Conservation (phyloP, 2,888 invertebrate genomes). For the Drosophila pullipes region DNA sequence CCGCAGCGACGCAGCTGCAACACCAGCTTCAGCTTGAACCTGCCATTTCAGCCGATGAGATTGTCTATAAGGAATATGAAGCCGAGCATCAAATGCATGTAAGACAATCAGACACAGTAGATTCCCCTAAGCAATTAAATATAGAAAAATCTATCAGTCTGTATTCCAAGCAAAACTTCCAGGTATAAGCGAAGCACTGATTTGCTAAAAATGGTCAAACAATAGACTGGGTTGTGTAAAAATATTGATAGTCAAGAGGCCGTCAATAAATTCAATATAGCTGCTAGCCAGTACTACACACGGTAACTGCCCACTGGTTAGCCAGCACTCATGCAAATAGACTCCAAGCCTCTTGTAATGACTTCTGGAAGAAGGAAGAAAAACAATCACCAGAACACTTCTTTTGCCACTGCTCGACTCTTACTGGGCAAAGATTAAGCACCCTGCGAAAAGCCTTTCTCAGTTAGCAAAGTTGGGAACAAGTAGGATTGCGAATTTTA, state of each 20-base stretch:
- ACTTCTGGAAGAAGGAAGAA: neutral
- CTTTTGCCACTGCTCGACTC: neutral
- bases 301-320: neutral
- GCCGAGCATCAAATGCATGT: constrained; percentile 98
- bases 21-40: constrained; percentile 52
- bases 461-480: neutral
- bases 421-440: neutral
- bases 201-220: neutral
- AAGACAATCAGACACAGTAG: constrained; percentile 28
- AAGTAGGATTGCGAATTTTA: neutral
- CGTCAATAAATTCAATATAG: neutral
- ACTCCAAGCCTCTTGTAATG: neutral
- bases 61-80: constrained; percentile 91
- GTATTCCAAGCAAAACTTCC: neutral
- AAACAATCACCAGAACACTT: neutral
- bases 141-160: neutral
- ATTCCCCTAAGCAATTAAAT: neutral
- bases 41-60: constrained; percentile 76
- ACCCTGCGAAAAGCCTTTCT: neutral
- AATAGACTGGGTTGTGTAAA: neutral
- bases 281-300: neutral
- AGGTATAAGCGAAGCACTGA: neutral
- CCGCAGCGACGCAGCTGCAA: constrained; percentile 15
- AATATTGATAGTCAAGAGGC: neutral
- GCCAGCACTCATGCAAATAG: neutral